Base-by-base conservation (phyloP, 2,888 invertebrate genomes). In the Thumatha senex region DNA sequence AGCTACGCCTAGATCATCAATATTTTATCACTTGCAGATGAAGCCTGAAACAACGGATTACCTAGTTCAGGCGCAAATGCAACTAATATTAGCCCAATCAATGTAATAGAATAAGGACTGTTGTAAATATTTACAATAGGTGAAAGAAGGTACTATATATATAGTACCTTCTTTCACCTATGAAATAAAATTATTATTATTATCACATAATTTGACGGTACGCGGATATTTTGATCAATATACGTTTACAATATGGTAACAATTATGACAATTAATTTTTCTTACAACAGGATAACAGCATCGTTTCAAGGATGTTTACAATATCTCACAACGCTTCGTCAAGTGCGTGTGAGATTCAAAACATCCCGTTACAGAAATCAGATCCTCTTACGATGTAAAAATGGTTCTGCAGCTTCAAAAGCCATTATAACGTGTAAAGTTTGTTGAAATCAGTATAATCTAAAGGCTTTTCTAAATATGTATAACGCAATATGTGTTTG, bases 301-400 rank as follows among this genome's bases (percentile, higher is more conserved):
- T 51, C 48, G 48, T 40, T 48, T 54, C 51, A 47, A 64, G 67
- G 61, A 73, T 74, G 76, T 74, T 73, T 75, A 69, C 54, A 61
- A 65, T 61, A 74, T 72, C 73, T 65, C 61, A 64, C 51, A 60
- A 56, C 47, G 56, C 24, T 56, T 50, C 46, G 14, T 13, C 14
- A 11, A 46, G 39, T 58, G 56, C 58, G 57, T 31, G 48, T 46
- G 50, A 45, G 61, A 54, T 56, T 67, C 64, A 65, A 63, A 73
- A 74, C 76, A 74, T 75, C 70, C 71, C 63, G 70, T 48, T 46
- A 40, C 35, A 7, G 13, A 18, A 44, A 35, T 44, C 44, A 24
- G 2, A 5, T 44, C 31, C 34, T 35, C 24, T n/a, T 1, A 15
- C 15, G 13, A 4, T 42, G 41, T 42, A 33, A 42, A 31, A n/a